Conservation (phyloP, 2,113 vertebrate genomes). For the Podarcis muralis region DNA sequence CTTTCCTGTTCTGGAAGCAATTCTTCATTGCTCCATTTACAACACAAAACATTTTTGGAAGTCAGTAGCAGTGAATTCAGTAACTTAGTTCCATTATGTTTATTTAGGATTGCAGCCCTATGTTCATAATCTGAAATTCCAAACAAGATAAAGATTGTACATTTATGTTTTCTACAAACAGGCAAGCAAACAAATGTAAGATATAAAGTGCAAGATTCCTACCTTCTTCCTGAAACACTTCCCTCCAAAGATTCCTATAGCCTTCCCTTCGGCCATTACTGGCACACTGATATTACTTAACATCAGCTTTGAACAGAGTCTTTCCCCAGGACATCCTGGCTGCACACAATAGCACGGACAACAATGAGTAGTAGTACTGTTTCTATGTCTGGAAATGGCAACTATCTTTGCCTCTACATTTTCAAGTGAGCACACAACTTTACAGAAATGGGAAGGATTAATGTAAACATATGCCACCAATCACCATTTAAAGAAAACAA, state of each 20-base stretch:
- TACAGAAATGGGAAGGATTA: conserved; percentile 48
- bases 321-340: conserved; percentile 98
- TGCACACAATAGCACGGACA: conserved; percentile 88
- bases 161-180: background rate
- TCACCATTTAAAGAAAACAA: background rate
- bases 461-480: conserved; percentile 16
- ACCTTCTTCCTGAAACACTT: conserved; percentile 14
- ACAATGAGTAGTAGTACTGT: conserved; percentile 79
- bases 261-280: conserved; percentile 59
- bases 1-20: conserved; percentile 63
- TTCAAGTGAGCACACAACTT: conserved; percentile 65
- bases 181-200: background rate
- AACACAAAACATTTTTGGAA: background rate
- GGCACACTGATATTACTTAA: conserved; percentile 69
- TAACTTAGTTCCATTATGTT: background rate
- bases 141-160: background rate
- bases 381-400: conserved; percentile 83
- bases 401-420: conserved; percentile 73
- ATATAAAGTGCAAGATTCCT: background rate
- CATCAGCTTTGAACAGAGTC: conserved; percentile 70
- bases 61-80: background rate
- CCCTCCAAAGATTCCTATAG: conserved; percentile 25
- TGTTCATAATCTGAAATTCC: background rate
- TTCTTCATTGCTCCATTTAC: background rate
- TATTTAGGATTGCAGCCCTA: background rate